Evolutionary conservation across 1,140 invertebrate species (phyloP), one percentile per base, ranked within the genome.

Genomic region (Paracyclopina nana): DNA sequence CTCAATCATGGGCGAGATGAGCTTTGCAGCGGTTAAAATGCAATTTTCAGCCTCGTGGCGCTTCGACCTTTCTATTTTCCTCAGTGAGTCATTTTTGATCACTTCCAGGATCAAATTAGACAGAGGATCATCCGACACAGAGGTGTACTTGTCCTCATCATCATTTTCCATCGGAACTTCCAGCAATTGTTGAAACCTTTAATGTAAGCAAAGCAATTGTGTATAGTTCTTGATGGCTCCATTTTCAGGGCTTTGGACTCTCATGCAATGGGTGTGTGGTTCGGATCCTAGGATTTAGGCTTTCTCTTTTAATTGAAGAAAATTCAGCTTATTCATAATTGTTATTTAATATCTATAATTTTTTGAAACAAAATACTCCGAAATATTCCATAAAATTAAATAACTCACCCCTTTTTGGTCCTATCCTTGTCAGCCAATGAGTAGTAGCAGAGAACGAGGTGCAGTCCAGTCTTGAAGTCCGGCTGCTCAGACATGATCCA

Each of bases 401-500:
- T n/a, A 31, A 5, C 20, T 45, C 12, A 98, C 6, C 80, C 78
- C 57, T 76, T 76, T 68, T 90, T 90, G 73, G 95, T 95, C 60
- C 86, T 88, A 54, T 96, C 88, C 6, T 78, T 74, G 68, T 97
- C 91, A 18, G 80, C 83, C 42, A 96, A 68, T 12, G 88, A 83
- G 66, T 87, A 90, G 58, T 92, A 87, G 61, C 90, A 92, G 5
- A 96, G 65, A 46, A 96, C 77, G 26, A 92, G 67, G 66, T 97
- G 90, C 45, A 98, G 72, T 29, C 87, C 86, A 41, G 69, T 69
- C 26, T 79, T 81, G 60, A 91, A 90, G 60, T 86, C 82, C 1
- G 87, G 77, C 57, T 82, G 79, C 62, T 97, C 90, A 51, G 82
- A 79, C 85, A 97, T 94, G 46, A 96, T 92, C 67, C 90, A 92